Base-by-base conservation (phyloP, 2,797 vertebrate species). In the Poecilia picta region DNA sequence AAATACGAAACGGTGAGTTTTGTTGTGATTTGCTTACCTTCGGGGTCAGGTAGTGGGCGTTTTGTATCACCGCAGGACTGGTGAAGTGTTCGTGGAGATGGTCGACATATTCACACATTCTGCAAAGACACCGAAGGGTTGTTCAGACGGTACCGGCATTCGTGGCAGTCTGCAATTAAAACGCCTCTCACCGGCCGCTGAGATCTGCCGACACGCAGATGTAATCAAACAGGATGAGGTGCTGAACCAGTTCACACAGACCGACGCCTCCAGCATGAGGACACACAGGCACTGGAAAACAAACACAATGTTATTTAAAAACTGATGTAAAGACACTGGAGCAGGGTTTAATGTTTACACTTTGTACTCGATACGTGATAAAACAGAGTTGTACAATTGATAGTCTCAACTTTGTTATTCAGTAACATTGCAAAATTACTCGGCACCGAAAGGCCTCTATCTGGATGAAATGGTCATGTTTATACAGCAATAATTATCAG, bases 71-170 rank as follows among this genome's bases (percentile, higher is more conserved):
- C 51, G 95, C 96, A 0, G 97, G 97, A 79, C 94, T 94, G 86
- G 76, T 93, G 83, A 97, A 98, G 85, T 98, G 97, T 79, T 97
- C 95, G 0, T 98, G 97, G 15, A 97, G 94, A 79, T 98, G 97
- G 79, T 97, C 96, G 0, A 97, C 96, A 31, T 96, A 97, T 77
- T 98, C 97, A 74, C 97, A 98, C 96, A 97, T 96, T 90, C 97
- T 98, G 79, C 16, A 36, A 71, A 64, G 49, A 11, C n/a, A 73
- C 2, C 8, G 41, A 12, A 16, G 25, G 55, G 23, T 31, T 16
- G 10, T 33, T 75, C 8, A 46, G 39, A 31, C 13, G 1, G 3
- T 25, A 7, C 47, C 8, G 2, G 18, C 8, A 33, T 36, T 73
- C 5, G 31, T 72, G 45, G 23, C n/a, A 5, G 36, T 43, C 15